Percentiles rank a stretch among this genome's conserved stretches.
Evolutionary conservation across 2,888 invertebrate species (phyloP).

Genomic region (Agrochola macilenta): DNA sequence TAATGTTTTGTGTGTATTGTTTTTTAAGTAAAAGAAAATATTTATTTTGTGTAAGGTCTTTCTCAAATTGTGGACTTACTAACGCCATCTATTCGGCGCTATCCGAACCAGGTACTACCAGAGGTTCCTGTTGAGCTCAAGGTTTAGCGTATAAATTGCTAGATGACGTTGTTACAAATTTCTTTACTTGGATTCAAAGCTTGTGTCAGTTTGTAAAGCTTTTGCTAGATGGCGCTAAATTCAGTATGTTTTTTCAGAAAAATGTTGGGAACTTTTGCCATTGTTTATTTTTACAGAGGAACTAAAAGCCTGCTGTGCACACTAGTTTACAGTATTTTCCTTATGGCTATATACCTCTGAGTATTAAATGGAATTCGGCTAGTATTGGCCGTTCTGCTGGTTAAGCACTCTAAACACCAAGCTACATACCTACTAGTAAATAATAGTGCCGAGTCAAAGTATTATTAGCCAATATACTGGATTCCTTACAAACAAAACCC

Average conservation of each 20-base stretch:
- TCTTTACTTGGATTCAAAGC: rapidly evolving
- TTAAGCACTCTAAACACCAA: neutral
- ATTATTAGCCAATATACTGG: neutral
- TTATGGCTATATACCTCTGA: conserved; percentile 63
- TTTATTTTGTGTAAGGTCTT: no score
- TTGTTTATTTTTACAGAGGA: conserved; percentile 7
- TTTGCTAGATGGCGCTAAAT: conserved; percentile 37
- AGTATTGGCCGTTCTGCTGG: neutral
- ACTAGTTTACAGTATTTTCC: conserved; percentile 51
- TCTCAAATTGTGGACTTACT: neutral
- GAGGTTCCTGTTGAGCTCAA: rapidly evolving
- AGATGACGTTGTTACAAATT: conserved; percentile 46
- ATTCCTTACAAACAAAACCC: neutral
- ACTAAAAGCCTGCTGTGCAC: conserved; percentile 74
- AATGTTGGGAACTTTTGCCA: neutral
- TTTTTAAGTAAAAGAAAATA: no score
- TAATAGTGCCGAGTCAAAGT: neutral
- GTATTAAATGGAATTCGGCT: conserved; percentile 48
- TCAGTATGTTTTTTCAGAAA: neutral
- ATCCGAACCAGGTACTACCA: neutral
- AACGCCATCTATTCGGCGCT: conserved; percentile 58
- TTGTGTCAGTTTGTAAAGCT: neutral
- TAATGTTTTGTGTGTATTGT: neutral
- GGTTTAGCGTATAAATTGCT: rapidly evolving
- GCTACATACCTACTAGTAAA: neutral